A percentile compares a stretch with the other conserved stretches of the same genome.
Evolutionary conservation across 2,888 invertebrate species (phyloP).

Genomic region (Polymixis lichenea): DNA sequence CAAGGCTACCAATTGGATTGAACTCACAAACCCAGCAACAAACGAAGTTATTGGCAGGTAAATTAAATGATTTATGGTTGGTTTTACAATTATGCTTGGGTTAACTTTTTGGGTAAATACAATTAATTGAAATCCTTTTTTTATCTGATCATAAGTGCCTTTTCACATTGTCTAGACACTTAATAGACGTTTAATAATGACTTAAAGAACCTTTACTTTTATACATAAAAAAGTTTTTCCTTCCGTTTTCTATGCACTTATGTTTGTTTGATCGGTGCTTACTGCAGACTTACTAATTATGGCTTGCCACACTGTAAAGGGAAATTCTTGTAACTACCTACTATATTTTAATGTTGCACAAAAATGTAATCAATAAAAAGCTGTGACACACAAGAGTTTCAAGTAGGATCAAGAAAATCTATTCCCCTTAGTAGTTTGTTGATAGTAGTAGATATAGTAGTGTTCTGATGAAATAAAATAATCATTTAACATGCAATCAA

Average conservation of each 20-base stretch:
- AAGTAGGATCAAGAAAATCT: not conserved
- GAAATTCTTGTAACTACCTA: not conserved
- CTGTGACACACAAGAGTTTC: not conserved
- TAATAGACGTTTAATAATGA: not conserved
- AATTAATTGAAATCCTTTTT: not conserved
- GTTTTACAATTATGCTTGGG: not conserved
- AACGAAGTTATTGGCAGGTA: conserved; percentile 94
- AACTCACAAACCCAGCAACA: conserved; percentile 98
- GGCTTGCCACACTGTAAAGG: not conserved
- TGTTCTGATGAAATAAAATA: conserved; percentile 5
- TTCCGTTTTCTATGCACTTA: not conserved
- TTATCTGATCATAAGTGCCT: not conserved
- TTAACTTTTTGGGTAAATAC: not conserved
- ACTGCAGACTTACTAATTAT: not conserved
- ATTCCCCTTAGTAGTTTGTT: not conserved
- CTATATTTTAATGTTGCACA: not conserved
- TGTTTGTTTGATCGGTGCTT: not conserved
- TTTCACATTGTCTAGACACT: not conserved
- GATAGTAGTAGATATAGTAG: too few relatives aligned
- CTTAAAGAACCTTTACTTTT: not conserved
- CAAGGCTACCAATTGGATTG: conserved; percentile 97
- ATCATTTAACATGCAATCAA: not conserved
- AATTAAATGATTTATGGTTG: not conserved
- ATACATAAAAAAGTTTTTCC: not conserved
- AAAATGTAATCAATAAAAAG: not conserved